These are phyloP conservation scores for Enteromius anoplus DNA, from an alignment of 2,797 vertebrate species.

Conservation along the genomic window DNA sequence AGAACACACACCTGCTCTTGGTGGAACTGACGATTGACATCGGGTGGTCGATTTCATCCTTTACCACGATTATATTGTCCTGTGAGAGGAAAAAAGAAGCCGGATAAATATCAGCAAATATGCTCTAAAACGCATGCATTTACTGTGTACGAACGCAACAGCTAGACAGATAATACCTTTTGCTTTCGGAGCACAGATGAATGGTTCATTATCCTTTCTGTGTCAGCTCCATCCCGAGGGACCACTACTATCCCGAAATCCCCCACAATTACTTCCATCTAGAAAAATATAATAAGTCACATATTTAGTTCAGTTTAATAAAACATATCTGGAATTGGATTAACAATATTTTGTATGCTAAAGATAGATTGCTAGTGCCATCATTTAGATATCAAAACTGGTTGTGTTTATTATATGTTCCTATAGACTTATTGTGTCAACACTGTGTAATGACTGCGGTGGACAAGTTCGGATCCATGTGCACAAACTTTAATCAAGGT, in stretches of 20 bases:
- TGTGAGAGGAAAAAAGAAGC: conserved; percentile 62
- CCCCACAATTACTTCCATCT: conserved; percentile 98
- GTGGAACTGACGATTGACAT: conserved; percentile 97
- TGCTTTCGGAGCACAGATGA: conserved; percentile 95
- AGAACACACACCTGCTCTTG: conserved; percentile 89
- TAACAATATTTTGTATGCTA: not conserved
- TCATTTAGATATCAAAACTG: not conserved
- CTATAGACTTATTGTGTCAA: not conserved
- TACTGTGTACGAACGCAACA: not conserved
- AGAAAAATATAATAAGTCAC: conserved; percentile 37
- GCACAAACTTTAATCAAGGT: too few relatives aligned
- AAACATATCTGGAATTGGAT: not conserved
- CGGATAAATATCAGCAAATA: conserved; percentile 8
- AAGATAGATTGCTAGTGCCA: not conserved
- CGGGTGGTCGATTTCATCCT: conserved; percentile 88
- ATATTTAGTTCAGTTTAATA: conserved; percentile 1
- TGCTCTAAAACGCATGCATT: not conserved
- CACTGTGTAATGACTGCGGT: not conserved
- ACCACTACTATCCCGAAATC: conserved; percentile 98
- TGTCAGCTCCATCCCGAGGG: conserved; percentile 90
- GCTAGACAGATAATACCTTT: conserved; percentile 79
- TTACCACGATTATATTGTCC: conserved; percentile 94
- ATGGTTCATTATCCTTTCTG: conserved; percentile 95
- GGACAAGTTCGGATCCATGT: too few relatives aligned
- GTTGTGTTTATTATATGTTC: not conserved